Percentiles rank a stretch among this genome's conserved stretches.
These are phyloP conservation scores for Phrynocephalus vlangalii DNA, from an alignment of 2,797 vertebrate genomes.

Conservation along the genomic window DNA sequence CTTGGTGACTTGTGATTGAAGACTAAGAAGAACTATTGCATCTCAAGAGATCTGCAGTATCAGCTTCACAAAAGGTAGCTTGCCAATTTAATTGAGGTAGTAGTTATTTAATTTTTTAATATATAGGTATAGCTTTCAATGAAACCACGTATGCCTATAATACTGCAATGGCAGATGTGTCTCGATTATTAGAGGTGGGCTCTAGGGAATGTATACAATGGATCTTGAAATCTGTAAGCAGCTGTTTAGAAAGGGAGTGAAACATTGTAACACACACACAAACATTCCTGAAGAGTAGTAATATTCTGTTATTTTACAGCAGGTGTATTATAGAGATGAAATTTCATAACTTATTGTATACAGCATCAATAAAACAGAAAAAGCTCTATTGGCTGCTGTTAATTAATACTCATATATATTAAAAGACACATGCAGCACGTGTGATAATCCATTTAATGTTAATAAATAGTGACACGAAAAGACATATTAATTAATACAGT, in stretches of 20 bases:
- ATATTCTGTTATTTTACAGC: constrained; percentile 78
- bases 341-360: constrained; percentile 76
- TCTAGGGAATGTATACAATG: constrained; percentile 79
- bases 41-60: constrained; percentile 72
- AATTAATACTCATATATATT: constrained; percentile 24
- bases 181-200: constrained; percentile 83
- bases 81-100: constrained; percentile 78
- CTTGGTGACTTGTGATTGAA: constrained; percentile 69
- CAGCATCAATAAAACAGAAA: constrained; percentile 68
- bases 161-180: constrained; percentile 83
- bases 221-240: constrained; percentile 79
- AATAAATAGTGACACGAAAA: background rate
- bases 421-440: constrained; percentile 29
- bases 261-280: constrained; percentile 66
- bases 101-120: constrained; percentile 78
- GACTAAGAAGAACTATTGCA: constrained; percentile 63
- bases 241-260: constrained; percentile 73
- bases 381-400: constrained; percentile 65
- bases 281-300: constrained; percentile 75
- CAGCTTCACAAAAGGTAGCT: constrained; percentile 75
- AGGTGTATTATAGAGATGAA: constrained; percentile 75
- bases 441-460: background rate
- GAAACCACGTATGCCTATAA: constrained; percentile 81
- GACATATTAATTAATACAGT: background rate
- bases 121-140: constrained; percentile 80